A percentile compares a stretch with the other conserved stretches of the same genome.
phyloP scores from a whole-genome alignment of 2,113 vertebrate species.

The Daboia siamensis region DNA sequence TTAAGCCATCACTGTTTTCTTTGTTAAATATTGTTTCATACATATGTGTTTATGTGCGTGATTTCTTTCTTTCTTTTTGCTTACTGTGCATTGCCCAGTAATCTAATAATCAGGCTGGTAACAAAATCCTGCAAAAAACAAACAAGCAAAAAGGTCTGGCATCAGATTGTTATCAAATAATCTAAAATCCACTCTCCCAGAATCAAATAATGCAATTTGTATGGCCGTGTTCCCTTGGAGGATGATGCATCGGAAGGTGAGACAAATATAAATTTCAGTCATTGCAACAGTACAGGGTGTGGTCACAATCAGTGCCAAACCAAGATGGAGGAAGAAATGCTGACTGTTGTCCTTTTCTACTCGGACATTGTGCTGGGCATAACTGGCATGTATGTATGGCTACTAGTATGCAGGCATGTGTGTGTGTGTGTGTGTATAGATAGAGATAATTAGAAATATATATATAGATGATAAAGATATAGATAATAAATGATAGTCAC shows the following conservation, averaged over 20 bases:
- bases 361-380: background rate
- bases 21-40: background rate
- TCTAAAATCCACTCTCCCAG: background rate
- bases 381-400: background rate
- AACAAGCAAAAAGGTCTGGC: background rate
- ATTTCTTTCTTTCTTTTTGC: background rate
- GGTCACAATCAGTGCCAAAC: background rate
- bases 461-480: too few relatives aligned
- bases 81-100: background rate
- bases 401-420: background rate
- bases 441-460: too few relatives aligned
- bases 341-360: background rate
- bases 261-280: background rate
- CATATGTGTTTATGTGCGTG: background rate
- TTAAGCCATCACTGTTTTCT: background rate
- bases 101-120: background rate
- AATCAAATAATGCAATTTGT: background rate
- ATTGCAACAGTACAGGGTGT: background rate
- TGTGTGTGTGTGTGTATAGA: too few relatives aligned
- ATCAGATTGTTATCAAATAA: background rate
- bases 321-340: background rate
- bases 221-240: background rate
- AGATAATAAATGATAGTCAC: too few relatives aligned
- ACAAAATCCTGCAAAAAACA: background rate
- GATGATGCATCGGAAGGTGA: background rate